Conservation (phyloP, 2,888 invertebrate genomes). For the Ichneumon xanthorius region DNA sequence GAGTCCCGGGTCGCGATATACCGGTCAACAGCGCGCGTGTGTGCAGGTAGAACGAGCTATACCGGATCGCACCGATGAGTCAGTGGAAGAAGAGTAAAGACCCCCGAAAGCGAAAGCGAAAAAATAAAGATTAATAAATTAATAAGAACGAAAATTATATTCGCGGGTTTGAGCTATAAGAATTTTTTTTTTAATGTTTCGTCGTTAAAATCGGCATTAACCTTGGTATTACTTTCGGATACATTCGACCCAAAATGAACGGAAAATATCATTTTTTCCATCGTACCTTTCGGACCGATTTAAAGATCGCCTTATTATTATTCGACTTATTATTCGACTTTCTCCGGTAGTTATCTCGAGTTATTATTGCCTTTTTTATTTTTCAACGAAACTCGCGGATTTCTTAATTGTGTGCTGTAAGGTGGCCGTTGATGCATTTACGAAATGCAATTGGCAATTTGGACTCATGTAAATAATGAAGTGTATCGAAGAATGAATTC, state of each 20-base stretch:
- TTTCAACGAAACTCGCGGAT: not conserved
- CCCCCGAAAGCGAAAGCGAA: constrained; percentile 35
- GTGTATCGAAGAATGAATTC: constrained; percentile 2
- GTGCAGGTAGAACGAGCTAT: constrained; percentile 19
- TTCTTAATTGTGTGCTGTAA: constrained; percentile 2
- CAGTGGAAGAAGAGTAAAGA: constrained; percentile 32
- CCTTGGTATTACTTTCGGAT: not conserved
- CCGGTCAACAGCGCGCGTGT: constrained; percentile 12
- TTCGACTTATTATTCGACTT: constrained; percentile 50
- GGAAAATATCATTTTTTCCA: not conserved
- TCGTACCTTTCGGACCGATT: constrained; percentile 19
- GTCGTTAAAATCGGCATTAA: not conserved
- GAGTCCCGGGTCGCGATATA: constrained; percentile 14
- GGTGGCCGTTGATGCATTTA: not conserved
- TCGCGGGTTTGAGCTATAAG: not conserved
- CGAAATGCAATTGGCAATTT: not conserved
- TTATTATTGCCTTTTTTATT: constrained; percentile 28
- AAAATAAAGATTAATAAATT: not conserved
- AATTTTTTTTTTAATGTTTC: not conserved
- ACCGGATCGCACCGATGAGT: constrained; percentile 38
- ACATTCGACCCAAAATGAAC: not conserved
- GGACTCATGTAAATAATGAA: not conserved
- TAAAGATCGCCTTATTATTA: constrained; percentile 46
- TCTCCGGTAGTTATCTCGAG: constrained; percentile 33
- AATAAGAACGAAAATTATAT: not conserved